Evolutionary conservation across 1,140 invertebrate species (phyloP).

Genomic region (Helicoverpa armigera): DNA sequence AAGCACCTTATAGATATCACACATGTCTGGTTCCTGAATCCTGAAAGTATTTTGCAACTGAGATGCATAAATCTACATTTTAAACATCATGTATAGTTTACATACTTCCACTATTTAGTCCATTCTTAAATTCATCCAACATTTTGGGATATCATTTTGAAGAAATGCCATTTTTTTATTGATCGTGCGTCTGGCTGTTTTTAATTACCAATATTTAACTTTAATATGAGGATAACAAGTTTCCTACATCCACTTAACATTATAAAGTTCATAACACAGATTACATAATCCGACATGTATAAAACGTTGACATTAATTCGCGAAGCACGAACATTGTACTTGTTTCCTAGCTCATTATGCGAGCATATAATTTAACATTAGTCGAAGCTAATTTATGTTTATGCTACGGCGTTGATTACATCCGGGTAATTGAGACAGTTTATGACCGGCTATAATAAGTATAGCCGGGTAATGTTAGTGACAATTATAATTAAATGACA

Average conservation of each 20-base stretch:
- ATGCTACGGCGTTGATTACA: background rate
- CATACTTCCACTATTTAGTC: no score
- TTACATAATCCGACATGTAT: background rate
- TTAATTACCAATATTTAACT: no score
- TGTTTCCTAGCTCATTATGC: background rate
- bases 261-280: background rate
- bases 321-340: background rate
- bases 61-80: no score
- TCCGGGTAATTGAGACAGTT: conserved; percentile 8
- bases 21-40: no score
- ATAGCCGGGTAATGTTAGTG: background rate
- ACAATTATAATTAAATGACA: background rate
- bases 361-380: conserved; percentile 12
- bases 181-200: no score
- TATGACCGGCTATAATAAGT: background rate
- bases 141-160: no score
- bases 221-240: no score
- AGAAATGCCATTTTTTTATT: no score
- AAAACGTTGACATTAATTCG: conserved; percentile 6
- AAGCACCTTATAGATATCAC: no score
- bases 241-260: background rate
- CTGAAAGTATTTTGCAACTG: no score
- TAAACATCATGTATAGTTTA: no score
- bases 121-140: no score
- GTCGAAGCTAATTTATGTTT: background rate